phyloP scores from a whole-genome alignment of 2,113 vertebrate species.

The Rhinoderma darwinii region DNA sequence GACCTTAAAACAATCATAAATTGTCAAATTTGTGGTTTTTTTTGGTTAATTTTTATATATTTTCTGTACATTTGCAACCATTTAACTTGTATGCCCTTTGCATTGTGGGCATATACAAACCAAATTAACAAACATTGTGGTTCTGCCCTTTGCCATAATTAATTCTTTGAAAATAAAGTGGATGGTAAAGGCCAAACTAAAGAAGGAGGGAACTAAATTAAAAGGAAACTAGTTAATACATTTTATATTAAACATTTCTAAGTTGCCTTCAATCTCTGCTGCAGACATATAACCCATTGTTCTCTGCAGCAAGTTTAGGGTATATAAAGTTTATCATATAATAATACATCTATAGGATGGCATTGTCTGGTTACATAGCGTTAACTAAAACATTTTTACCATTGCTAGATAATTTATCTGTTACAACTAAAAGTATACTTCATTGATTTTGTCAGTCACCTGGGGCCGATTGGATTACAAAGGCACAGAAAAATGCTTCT shows the following conservation, averaged over 20 bases:
- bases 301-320: background rate
- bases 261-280: background rate
- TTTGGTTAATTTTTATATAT: too few relatives aligned
- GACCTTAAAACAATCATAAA: too few relatives aligned
- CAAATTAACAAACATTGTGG: too few relatives aligned
- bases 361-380: background rate
- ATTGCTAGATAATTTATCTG: conserved; percentile 29
- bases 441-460: conserved; percentile 53
- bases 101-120: too few relatives aligned
- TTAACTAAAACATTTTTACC: conserved; percentile 47
- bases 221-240: too few relatives aligned
- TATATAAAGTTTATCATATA: background rate
- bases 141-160: too few relatives aligned
- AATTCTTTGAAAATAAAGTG: too few relatives aligned
- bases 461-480: conserved; percentile 62
- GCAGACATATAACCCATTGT: background rate
- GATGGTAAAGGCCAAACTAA: too few relatives aligned
- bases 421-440: conserved; percentile 28
- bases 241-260: background rate
- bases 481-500: conserved; percentile 62
- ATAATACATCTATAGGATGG: background rate
- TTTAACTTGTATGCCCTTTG: too few relatives aligned
- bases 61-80: too few relatives aligned
- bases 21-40: too few relatives aligned
- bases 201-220: too few relatives aligned